These are phyloP conservation scores for Chymomyza procnemis DNA, from an alignment of 2,888 invertebrate genomes.

Conservation along the genomic window DNA sequence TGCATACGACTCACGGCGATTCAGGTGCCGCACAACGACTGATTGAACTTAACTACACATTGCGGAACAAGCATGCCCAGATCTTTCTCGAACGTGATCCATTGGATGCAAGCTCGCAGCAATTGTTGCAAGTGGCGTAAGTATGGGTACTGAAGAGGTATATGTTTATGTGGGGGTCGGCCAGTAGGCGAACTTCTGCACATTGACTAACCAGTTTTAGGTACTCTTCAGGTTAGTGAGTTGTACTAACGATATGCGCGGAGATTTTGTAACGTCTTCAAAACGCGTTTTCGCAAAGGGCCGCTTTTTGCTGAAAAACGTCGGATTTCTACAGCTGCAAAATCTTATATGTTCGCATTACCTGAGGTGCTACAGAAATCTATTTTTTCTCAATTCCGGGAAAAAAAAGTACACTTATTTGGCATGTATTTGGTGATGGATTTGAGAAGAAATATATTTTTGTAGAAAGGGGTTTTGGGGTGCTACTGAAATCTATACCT, in stretches of 20 bases:
- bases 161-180: not conserved
- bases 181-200: not conserved
- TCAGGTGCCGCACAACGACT: constrained; percentile 71
- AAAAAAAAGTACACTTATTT: too few relatives aligned
- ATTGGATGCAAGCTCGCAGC: constrained; percentile 67
- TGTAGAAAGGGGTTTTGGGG: too few relatives aligned
- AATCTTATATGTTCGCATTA: too few relatives aligned
- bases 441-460: too few relatives aligned
- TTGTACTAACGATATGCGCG: not conserved
- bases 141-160: constrained; percentile 30
- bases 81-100: constrained; percentile 81
- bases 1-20: constrained; percentile 72
- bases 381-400: too few relatives aligned
- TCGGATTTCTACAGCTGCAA: too few relatives aligned
- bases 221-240: not conserved
- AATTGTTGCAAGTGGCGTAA: constrained; percentile 75
- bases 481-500: too few relatives aligned
- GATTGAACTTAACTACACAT: constrained; percentile 77
- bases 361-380: too few relatives aligned
- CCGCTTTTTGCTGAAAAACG: too few relatives aligned
- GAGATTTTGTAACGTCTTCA: not conserved
- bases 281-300: too few relatives aligned
- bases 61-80: constrained; percentile 80
- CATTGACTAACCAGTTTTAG: constrained; percentile 23
- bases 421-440: too few relatives aligned